Base-by-base conservation (phyloP, 2,888 invertebrate species). In the Eretmocerus hayati region DNA sequence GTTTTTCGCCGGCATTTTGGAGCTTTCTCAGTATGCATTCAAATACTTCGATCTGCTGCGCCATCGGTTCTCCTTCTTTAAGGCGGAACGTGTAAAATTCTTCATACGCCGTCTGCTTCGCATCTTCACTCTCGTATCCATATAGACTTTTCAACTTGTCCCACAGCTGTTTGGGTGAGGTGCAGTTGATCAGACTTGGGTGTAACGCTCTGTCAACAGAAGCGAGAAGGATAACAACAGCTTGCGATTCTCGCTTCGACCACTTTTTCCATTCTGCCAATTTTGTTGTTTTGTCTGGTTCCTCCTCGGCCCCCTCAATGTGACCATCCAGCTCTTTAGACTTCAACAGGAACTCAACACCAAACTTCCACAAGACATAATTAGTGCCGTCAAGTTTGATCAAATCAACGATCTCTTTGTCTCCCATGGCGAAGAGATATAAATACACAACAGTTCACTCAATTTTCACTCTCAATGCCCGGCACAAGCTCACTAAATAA, bases 321-420 rank as follows among this genome's bases (percentile, higher is more conserved):
- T n/a, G 15, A 5, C 13, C 11, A n/a, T n/a, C 15, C 33, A 33
- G 13, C 11, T 51, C 39, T 39, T 43, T 22, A 13, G 51, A 13
- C 8, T 47, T 30, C 13, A 51, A 18, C 20, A 46, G 8, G 13
- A 47, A 44, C 6, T 38, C 26, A 16, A 48, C 40, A 16, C 51
- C 32, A 22, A 48, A 51, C 19, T 52, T 49, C 49, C 52, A 49
- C 43, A 49, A 2, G 2, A 35, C n/a, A 19, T 41, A 52, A 19
- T 52, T 49, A 8, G 26, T 46, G 6, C 46, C 49, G 13, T 49
- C 46, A 16, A 52, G 42, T 36, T 52, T 49, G 1, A 30, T 49
- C 1, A 52, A 15, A 18, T 52, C 20, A 9, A 32, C 16, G 2
- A 22, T 20, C 38, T 46, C 43, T 20, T 45, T 49, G 18, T 49